Percentiles rank a stretch among this genome's conserved stretches.
These are phyloP conservation scores for Henricia sp. DNA, from an alignment of 53 echinoderm and acorn worm genomes.

Conservation along the genomic window DNA sequence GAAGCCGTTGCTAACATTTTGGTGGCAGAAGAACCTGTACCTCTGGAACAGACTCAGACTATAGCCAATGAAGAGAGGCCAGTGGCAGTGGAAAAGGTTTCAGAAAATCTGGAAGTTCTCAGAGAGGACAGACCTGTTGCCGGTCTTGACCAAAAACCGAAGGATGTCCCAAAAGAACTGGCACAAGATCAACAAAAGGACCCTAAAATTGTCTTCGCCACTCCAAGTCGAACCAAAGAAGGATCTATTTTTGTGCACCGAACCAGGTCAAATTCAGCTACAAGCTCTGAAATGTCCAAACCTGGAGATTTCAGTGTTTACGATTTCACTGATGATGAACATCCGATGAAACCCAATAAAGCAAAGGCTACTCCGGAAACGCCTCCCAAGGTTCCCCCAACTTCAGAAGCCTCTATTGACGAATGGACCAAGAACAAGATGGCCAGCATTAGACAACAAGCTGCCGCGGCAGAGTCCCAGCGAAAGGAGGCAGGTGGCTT, in stretches of 20 bases:
- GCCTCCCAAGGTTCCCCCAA: constrained; percentile 37
- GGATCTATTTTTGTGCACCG: constrained; percentile 58
- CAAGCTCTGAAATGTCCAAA: constrained; percentile 55
- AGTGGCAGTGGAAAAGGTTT: constrained; percentile 52
- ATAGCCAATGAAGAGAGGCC: constrained; percentile 51
- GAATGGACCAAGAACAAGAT: constrained; percentile 57
- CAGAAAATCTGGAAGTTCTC: constrained; percentile 27
- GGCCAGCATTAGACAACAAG: constrained; percentile 41
- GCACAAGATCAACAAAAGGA: constrained; percentile 59
- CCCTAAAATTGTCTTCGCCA: constrained; percentile 26
- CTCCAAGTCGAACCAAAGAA: constrained; percentile 69
- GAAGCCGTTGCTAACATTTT: constrained; percentile 71
- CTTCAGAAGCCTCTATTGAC: constrained; percentile 37
- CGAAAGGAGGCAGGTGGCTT: constrained; percentile 41
- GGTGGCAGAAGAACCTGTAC: constrained; percentile 71
- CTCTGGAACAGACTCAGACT: constrained; percentile 53
- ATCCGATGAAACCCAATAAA: constrained; percentile 53
- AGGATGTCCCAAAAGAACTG: constrained; percentile 33
- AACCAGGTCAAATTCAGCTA: constrained; percentile 64
- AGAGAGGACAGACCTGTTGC: constrained; percentile 16
- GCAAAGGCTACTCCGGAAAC: constrained; percentile 53
- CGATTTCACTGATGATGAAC: constrained; percentile 88
- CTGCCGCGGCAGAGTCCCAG: constrained; percentile 27
- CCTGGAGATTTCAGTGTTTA: constrained; percentile 78
- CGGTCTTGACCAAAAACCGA: constrained; percentile 29